Percentiles rank a stretch among this genome's conserved stretches.
Conservation (phyloP, 2,113 vertebrate species). For the Oreamnos americanus region DNA sequence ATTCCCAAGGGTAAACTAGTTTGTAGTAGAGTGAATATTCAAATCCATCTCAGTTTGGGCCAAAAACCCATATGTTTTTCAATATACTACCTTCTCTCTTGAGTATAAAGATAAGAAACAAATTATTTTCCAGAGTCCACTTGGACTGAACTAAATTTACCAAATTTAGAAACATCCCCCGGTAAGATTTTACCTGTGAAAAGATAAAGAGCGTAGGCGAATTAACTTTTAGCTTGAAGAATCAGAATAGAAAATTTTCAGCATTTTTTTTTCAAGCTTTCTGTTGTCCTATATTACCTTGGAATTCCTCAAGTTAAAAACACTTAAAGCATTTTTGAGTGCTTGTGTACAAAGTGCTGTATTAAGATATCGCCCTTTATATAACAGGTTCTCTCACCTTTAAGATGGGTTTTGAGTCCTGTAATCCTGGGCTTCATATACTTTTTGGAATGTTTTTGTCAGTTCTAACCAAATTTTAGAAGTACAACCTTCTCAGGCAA, state of each 20-base stretch:
- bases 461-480: slow-evolving; percentile 8
- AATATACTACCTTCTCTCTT: background rate
- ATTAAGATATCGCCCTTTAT: background rate
- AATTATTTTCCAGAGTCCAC: background rate
- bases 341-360: background rate
- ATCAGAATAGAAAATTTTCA: slow-evolving; percentile 19
- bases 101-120: slow-evolving; percentile 26
- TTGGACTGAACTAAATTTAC: slow-evolving; percentile 12
- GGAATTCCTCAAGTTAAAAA: slow-evolving; percentile 42
- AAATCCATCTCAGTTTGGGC: background rate
- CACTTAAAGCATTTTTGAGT: slow-evolving; percentile 14
- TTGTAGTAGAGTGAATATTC: background rate
- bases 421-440: background rate
- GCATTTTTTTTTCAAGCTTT: background rate
- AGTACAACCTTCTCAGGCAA: background rate
- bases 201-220: slow-evolving; percentile 21
- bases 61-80: background rate
- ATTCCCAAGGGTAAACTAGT: background rate
- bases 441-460: slow-evolving; percentile 8
- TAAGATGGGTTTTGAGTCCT: background rate
- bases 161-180: slow-evolving; percentile 24
- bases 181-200: slow-evolving; percentile 24
- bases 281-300: background rate
- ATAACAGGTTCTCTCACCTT: background rate
- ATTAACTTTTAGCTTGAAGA: slow-evolving; percentile 26